Evolutionary conservation across 2,888 invertebrate species (phyloP), one percentile per base, ranked within the genome.

Genomic region (Clitarchus hookeri): DNA sequence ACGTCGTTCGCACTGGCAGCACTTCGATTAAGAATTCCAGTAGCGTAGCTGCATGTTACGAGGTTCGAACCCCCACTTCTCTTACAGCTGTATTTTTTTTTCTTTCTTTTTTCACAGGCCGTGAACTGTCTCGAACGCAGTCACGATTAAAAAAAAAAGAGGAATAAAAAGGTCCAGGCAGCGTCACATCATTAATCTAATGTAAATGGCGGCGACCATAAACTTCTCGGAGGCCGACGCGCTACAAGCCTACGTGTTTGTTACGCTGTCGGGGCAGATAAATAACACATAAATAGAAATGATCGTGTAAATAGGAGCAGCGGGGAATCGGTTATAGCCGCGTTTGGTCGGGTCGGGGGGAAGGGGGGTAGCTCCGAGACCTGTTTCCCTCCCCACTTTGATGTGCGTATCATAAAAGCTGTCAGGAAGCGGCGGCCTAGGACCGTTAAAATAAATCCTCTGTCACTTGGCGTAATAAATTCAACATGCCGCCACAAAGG

Each of bases 121-220:
- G 65, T 16, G 65, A 1, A 36, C 36, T 36, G 36, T 36, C 36
- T 36, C 36, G 36, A 36, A 36, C 36, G 36, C 36, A 36, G 36
- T 4, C 36, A 36, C 23, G 65, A n/a, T 65, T 8, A 65, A 9
- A n/a, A 65, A 65, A 65, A 6, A 16, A 19, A 0, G 6, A 23
- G n/a, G 16, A 65, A 11, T 11, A 65, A n/a, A 12, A 65, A 23
- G 36, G 1, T 36, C 48, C 65, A 65, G n/a, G 65, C 65, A 65
- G n/a, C 65, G 23, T 19, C 65, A 65, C 65, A 19, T 65, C 65
- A 65, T 65, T 65, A 65, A 65, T 65, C 65, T 65, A 65, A 65
- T 65, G 65, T 65, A 65, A 65, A 65, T 65, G 65, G 65, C 65
- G 65, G 65, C 65, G 65, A n/a, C n/a, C 65, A 65, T 65, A 65